Base-by-base conservation (phyloP, 2,113 vertebrate genomes). In the Tretioscincus oriximinensis region DNA sequence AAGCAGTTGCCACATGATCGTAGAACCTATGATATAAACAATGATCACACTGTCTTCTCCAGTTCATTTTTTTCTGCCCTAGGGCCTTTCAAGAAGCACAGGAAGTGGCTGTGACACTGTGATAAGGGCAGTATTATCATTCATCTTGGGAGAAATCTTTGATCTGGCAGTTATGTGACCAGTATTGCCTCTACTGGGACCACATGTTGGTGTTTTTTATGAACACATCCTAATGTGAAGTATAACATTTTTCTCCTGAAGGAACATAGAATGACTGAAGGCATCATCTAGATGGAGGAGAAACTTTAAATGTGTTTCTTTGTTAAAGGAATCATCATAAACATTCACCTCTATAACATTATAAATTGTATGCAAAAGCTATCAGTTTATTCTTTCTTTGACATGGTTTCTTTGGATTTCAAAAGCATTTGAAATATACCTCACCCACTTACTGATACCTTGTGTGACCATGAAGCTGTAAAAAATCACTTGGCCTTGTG, bases 401-500 rank as follows among this genome's bases (percentile, higher is more conserved):
- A 31, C 61, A 24, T 35, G 20, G 41, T 80, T 51, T 31, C 41
- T 35, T 31, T 9, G 28, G 26, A 73, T 70, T 26, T 65, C 63
- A 26, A 51, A 49, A 80, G 29, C 47, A 16, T 63, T 63, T n/a
- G 79, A 31, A 41, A 35, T 45, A 22, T 51, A 73, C 12, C 28
- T 66, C n/a, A 47, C 61, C 28, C 73, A 24, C 63, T 67, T 67
- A 58, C 63, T 28, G 16, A 67, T 66, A 29, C 11, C 45, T 65
- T 54, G 61, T 41, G 61, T 35, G 61, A 31, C 49, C 71, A 81
- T 1, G 14, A 47, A 67, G 22, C 63, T 67, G 71, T 81, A 74
- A 81, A 74, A 81, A 67, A 35, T 58, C 47, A 74, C 29, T 74
- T 81, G 70, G 45, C 47, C 61, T 73, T 66, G 70, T 69, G 47